Base-by-base conservation (phyloP, 37 sponge, comb jelly and placozoan species). In the Dysidea cf. avara region DNA sequence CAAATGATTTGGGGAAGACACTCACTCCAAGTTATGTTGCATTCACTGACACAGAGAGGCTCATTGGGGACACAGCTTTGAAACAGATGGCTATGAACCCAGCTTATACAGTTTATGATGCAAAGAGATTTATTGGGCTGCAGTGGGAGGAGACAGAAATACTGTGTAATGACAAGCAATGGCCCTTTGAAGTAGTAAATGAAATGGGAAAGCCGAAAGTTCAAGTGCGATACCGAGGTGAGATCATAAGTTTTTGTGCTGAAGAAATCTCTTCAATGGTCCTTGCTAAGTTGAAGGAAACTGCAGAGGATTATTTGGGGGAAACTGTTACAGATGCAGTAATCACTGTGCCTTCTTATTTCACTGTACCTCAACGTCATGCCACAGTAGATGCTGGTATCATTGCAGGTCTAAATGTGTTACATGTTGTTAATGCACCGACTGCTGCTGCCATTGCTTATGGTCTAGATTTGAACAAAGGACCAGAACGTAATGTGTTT, bases 361-460 rank as follows among this genome's bases (percentile, higher is more conserved):
- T 81, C 56, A 81, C 78, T 56, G 82, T 77, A 17, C 77, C 82
- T 32, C 82, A 81, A 50, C 74, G 82, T 13, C 82, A 81, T 16
- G 82, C 82, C 25, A 81, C 82, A 39, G 77, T 77, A 65, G 82
- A 81, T 55, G 82, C 82, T 56, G 74, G 82, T 64, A 59, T 40
- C 12, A 81, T 81, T 31, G 74, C 75, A 26, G 82, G 82, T 38
- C 67, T 81, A 12, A 81, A 81, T 56, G 82, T 81, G 37, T 7
- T 80, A n/a, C 48, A 72, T 47, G 77, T 80, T 20, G 77, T 80
- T 52, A 77, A 77, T 51, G 81, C 60, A 32, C 72, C 81, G 3
- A 80, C 81, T 11, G 81, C 81, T 18, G 81, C 81, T 18, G 81
- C 81, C 20, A 80, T 80, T 75, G 81, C 81, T 3, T 80, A 77